Evolutionary conservation across 2,113 vertebrate genomes (phyloP).

Genomic region (Callospermophilus lateralis): DNA sequence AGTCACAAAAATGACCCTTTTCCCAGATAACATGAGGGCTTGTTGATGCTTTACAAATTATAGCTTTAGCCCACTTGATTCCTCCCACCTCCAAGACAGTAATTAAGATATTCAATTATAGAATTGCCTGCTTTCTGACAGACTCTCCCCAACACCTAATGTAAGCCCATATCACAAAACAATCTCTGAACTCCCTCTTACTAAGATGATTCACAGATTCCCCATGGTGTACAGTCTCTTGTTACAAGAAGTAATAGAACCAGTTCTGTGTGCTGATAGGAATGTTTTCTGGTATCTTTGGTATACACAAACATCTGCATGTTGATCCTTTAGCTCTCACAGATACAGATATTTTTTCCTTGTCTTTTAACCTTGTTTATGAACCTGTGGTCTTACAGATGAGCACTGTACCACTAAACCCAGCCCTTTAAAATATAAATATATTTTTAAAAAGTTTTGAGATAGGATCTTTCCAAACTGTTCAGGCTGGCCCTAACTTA

Average conservation of each 20-base stretch:
- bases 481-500: no score
- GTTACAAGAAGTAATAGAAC: background rate
- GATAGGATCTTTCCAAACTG: no score
- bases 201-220: background rate
- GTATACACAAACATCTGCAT: background rate
- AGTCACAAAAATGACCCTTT: background rate
- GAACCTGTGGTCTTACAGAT: no score
- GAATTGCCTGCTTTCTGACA: background rate
- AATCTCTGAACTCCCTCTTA: background rate
- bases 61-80: background rate
- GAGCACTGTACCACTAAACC: no score
- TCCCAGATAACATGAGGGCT: background rate
- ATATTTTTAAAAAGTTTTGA: no score
- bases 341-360: background rate
- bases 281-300: no score
- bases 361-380: background rate
- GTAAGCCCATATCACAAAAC: background rate
- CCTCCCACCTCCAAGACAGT: background rate
- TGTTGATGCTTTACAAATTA: background rate
- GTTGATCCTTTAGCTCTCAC: background rate
- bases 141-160: background rate
- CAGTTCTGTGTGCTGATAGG: background rate
- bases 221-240: background rate
- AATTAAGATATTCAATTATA: background rate
- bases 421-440: no score